Evolutionary conservation across 92 coral and sea anemone species (phyloP).

Genomic region (Galaxea fascicularis): DNA sequence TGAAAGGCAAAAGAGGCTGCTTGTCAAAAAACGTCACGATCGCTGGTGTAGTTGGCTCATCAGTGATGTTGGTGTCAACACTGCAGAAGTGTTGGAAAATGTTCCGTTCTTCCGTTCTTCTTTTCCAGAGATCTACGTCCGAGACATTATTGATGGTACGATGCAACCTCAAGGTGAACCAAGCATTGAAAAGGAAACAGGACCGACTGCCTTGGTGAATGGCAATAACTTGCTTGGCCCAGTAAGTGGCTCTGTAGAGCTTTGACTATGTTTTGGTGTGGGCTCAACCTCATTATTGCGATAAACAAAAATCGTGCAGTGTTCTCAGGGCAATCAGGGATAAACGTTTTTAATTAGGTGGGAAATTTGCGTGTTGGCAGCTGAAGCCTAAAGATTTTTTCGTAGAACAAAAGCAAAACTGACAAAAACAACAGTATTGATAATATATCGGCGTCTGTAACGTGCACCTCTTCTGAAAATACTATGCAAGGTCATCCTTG

Average conservation of each 20-base stretch:
- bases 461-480: too few relatives aligned
- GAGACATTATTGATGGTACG: constrained; percentile 83
- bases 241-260: constrained; percentile 54
- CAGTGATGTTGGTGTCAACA: neutral
- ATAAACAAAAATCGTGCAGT: neutral
- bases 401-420: too few relatives aligned
- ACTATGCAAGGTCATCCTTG: too few relatives aligned
- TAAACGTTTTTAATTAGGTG: too few relatives aligned
- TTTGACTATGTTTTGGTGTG: neutral
- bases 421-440: too few relatives aligned
- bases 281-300: neutral
- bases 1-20: too few relatives aligned
- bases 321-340: too few relatives aligned
- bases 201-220: constrained; percentile 88
- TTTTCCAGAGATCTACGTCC: constrained; percentile 79
- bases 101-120: neutral
- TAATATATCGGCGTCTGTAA: too few relatives aligned
- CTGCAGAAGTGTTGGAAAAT: neutral
- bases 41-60: neutral
- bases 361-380: too few relatives aligned
- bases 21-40: neutral
- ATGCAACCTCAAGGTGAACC: constrained; percentile 83
- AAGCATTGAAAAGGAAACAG: constrained; percentile 76
- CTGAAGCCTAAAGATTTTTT: too few relatives aligned
- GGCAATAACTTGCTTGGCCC: constrained; percentile 94